Base-by-base conservation (phyloP, 2,797 vertebrate species). In the Clarias laeviceps region DNA sequence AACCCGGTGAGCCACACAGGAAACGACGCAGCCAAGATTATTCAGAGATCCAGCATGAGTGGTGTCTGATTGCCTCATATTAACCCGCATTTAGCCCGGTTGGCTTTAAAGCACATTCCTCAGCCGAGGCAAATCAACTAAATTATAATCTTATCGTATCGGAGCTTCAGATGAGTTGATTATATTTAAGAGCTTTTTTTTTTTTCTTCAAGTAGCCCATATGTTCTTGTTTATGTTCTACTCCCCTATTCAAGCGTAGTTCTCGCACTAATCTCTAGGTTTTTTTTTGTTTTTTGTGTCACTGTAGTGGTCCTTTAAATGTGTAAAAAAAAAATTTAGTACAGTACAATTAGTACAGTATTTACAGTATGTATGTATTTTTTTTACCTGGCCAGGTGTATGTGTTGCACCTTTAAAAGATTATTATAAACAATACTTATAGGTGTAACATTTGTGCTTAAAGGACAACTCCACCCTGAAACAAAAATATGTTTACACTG, bases 31-130 rank as follows among this genome's bases (percentile, higher is more conserved):
- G 66, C 62, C 54, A 22, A 84, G 77, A 84, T 81, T 82, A 76
- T 77, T 45, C 24, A 77, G 65, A 32, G 62, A 69, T 57, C 32
- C 80, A 32, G 40, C 62, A 78, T 66, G 50, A 78, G 76, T 56
- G 66, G 14, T 66, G 80, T 78, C 64, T 79, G 82, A 87, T 74
- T 65, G 40, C 77, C 77, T 87, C 64, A 62, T 50, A 64, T 79
- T 72, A 84, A 84, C 50, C 20, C 6, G 32, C 70, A 62, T 65
- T 62, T 59, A 76, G 83, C 45, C 50, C 69, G 37, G 66, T 20
- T 22, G 40, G 74, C 62, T 32, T 79, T 72, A 78, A 57, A 45
- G 40, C 29, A 34, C 65, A 80, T 77, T 61, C 62, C 69, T 78
- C 56, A 79, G 62, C 62, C 14, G 12, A 79, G 77, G 57, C 68